phyloP scores from a whole-genome alignment of 2,113 vertebrate species.

The Felis chaus region DNA sequence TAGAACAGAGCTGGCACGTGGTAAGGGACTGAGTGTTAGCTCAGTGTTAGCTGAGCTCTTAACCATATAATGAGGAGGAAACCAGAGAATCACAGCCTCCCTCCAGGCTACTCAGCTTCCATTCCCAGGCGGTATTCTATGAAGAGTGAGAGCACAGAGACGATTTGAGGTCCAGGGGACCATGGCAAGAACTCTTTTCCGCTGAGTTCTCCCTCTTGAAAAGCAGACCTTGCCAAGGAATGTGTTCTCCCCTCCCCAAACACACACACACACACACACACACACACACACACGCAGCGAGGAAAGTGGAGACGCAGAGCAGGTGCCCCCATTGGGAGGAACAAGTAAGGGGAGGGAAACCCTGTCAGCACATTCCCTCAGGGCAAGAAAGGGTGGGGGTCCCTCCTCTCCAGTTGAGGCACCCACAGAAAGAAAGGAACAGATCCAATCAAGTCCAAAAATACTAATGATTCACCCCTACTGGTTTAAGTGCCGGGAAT shows the following conservation, averaged over 20 bases:
- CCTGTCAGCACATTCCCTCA: background rate
- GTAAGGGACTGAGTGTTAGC: background rate
- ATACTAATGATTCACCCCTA: background rate
- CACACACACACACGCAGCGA: background rate
- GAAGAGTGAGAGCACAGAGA: background rate
- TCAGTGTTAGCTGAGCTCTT: background rate
- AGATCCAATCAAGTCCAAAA: background rate
- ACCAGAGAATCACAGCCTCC: background rate
- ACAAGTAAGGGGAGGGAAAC: background rate
- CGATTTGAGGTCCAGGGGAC: background rate
- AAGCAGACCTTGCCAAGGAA: background rate
- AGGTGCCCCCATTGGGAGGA: background rate
- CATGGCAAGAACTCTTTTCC: background rate
- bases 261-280: background rate
- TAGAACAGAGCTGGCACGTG: background rate
- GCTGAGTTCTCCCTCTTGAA: background rate
- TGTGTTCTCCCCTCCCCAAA: background rate
- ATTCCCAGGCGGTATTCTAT: background rate
- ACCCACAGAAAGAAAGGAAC: background rate
- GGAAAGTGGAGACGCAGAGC: background rate
- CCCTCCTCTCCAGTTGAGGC: background rate
- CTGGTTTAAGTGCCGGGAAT: no score
- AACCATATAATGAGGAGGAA: background rate
- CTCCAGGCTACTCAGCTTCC: background rate
- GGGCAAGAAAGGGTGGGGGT: background rate